Percentiles rank a stretch among this genome's conserved stretches.
These are phyloP conservation scores for Pandemis heparana DNA, from an alignment of 2,888 invertebrate species.

Conservation along the genomic window DNA sequence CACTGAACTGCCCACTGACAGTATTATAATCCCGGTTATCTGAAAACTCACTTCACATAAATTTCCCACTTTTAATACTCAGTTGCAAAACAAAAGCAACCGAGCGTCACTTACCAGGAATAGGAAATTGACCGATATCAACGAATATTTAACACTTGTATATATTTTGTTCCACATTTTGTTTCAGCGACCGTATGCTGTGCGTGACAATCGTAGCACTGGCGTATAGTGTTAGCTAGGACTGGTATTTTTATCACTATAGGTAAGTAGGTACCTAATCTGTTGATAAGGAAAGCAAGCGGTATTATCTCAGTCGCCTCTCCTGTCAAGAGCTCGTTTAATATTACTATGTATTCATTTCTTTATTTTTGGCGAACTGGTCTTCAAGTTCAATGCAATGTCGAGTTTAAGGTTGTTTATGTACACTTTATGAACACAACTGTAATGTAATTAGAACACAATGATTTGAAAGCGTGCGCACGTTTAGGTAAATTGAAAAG, in stretches of 20 bases:
- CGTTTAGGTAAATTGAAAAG: not conserved
- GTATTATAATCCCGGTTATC: constrained; percentile 92
- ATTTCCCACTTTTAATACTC: constrained; percentile 36
- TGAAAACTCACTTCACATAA: constrained; percentile 72
- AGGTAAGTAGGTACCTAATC: constrained; percentile 59
- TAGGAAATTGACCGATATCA: constrained; percentile 74
- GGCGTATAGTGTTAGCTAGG: constrained; percentile 63
- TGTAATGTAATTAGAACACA: not conserved
- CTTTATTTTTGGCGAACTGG: constrained; percentile 13
- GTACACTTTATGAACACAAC: not conserved
- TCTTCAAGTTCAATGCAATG: not conserved
- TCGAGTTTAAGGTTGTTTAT: not conserved
- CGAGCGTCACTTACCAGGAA: constrained; percentile 73
- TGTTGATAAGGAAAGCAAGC: constrained; percentile 82
- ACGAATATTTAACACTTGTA: constrained; percentile 76
- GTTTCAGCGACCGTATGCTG: constrained; percentile 48
- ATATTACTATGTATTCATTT: constrained; percentile 43
- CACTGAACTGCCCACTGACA: constrained; percentile 90
- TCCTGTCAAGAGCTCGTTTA: constrained; percentile 48
- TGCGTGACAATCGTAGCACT: constrained; percentile 57
- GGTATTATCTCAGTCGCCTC: constrained; percentile 68
- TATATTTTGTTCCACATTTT: constrained; percentile 80
- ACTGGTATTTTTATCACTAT: constrained; percentile 75
- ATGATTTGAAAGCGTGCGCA: not conserved
- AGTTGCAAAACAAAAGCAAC: not conserved